Evolutionary conservation across 2,888 invertebrate genomes (phyloP).

Genomic region (Thecophora atra): DNA sequence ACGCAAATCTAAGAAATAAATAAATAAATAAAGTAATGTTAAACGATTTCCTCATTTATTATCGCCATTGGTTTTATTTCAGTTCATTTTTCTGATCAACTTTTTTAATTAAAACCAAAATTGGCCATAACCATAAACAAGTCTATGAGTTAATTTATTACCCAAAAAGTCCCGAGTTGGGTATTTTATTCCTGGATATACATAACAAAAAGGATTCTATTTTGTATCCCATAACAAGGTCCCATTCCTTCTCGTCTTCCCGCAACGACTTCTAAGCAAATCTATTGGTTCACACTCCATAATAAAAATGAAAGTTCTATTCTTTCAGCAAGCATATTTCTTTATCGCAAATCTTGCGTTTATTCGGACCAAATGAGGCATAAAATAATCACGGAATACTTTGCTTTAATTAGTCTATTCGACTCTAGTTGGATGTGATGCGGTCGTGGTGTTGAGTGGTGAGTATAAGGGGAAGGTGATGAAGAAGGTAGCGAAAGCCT

Average conservation of each 20-base stretch:
- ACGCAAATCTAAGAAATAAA: too few relatives aligned
- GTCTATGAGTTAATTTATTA: not conserved
- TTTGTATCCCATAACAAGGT: not conserved
- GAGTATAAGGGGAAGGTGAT: not conserved
- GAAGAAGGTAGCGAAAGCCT: not conserved
- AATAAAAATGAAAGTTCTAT: too few relatives aligned
- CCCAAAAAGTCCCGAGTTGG: not conserved
- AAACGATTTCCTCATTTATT: too few relatives aligned
- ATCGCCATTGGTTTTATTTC: too few relatives aligned
- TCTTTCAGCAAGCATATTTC: not conserved
- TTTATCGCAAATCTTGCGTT: not conserved
- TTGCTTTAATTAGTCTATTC: not conserved
- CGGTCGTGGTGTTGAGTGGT: not conserved
- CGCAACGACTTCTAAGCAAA: not conserved
- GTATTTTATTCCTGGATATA: not conserved
- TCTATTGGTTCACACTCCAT: not conserved
- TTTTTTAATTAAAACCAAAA: not conserved
- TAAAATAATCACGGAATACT: constrained; percentile 9
- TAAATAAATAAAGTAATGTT: too few relatives aligned
- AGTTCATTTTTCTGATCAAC: not conserved
- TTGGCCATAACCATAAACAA: not conserved
- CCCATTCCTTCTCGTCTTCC: not conserved
- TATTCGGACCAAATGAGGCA: not conserved
- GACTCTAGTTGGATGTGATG: not conserved
- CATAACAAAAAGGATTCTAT: not conserved